Evolutionary conservation across 2,888 invertebrate species (phyloP).

Genomic region (Clunio marinus): DNA sequence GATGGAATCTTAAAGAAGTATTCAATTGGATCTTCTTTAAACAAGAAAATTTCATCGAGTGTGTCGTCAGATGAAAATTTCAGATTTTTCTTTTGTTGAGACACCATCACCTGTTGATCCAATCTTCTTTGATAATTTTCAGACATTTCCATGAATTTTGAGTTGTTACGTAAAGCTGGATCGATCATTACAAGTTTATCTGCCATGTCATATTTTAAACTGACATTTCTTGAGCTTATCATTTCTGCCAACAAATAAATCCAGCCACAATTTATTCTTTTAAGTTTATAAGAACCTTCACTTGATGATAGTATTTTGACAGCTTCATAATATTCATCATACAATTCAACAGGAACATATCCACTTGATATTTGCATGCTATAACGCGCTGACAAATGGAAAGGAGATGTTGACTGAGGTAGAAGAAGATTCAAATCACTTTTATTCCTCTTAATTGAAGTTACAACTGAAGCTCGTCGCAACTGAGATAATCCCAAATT

Average conservation of each 20-base stretch:
- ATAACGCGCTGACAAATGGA: constrained; percentile 52
- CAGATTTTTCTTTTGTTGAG: background rate
- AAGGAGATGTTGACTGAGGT: constrained; percentile 46
- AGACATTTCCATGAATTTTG: constrained; percentile 17
- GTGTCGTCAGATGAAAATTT: background rate
- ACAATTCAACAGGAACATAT: constrained; percentile 43
- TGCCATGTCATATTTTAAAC: constrained; percentile 54
- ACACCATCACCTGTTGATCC: background rate
- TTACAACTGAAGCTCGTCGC: constrained; percentile 58
- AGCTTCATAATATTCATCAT: constrained; percentile 48
- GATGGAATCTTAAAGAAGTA: constrained; percentile 4
- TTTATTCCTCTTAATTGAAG: constrained; percentile 52
- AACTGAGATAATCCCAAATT: constrained; percentile 59
- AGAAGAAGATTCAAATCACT: constrained; percentile 43
- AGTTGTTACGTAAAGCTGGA: constrained; percentile 44
- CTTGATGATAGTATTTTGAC: constrained; percentile 43
- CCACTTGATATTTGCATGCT: constrained; percentile 45
- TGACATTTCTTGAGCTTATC: constrained; percentile 44
- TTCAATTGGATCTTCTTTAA: constrained; percentile 23
- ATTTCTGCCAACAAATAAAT: constrained; percentile 54
- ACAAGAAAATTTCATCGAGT: constrained; percentile 10
- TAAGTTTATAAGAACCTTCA: constrained; percentile 46
- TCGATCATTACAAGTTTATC: constrained; percentile 57
- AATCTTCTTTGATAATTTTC: constrained; percentile 8
- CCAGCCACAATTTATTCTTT: constrained; percentile 53